These are phyloP conservation scores for Cebus imitator DNA, from an alignment of 2,113 vertebrate genomes.

Conservation along the genomic window DNA sequence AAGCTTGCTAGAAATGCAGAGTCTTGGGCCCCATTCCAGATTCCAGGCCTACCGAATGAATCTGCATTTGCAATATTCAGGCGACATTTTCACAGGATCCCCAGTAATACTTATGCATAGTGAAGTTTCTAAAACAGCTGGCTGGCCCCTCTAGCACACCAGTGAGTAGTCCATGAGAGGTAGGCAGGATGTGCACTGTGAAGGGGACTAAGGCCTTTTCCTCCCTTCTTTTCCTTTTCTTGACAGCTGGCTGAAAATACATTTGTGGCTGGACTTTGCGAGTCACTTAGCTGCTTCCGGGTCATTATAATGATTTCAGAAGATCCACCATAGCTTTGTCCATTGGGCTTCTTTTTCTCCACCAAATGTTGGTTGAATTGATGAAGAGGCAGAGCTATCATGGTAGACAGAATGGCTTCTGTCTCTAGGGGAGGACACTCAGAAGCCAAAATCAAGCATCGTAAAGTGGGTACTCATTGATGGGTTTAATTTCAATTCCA, in stretches of 20 bases:
- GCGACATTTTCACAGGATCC: not conserved
- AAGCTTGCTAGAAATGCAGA: not conserved
- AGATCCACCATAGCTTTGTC: not conserved
- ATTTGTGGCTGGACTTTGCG: not conserved
- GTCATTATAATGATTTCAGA: not conserved
- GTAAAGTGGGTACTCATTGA: not conserved
- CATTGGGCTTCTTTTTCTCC: not conserved
- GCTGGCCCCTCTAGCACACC: too few species aligned
- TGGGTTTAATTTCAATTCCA: not conserved
- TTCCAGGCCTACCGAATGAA: not conserved
- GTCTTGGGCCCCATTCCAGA: not conserved
- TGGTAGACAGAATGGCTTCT: not conserved
- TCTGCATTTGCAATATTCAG: not conserved
- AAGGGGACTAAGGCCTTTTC: fast-evolving
- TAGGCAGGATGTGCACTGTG: fast-evolving
- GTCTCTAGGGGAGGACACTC: not conserved
- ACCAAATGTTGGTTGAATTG: not conserved
- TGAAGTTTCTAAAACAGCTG: not conserved
- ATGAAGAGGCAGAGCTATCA: not conserved
- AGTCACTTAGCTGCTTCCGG: not conserved
- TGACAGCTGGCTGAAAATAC: not conserved
- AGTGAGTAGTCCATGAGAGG: fast-evolving
- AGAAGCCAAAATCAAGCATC: not conserved
- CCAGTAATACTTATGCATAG: fast-evolving
- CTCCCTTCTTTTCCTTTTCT: not conserved